Evolutionary conservation across 2,888 invertebrate species (phyloP), one percentile per base, ranked within the genome.

Genomic region (Metacarcinus magister): DNA sequence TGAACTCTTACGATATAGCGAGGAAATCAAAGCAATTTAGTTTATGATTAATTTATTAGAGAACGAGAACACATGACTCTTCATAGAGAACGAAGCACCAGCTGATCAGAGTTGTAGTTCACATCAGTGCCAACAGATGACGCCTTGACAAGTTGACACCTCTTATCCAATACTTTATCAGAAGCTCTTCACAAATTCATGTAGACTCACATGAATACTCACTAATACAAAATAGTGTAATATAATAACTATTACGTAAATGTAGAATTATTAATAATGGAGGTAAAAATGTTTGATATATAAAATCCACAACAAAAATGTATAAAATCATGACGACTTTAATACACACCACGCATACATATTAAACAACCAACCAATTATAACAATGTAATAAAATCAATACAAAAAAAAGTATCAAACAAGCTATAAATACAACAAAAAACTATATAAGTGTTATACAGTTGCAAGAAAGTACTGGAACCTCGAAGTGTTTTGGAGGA

Each of bases 51-150:
- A 8, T 2, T 75, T 5, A 75, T 75, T 28, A 75, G 75, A 28
- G 75, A 75, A 75, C 75, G 75, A 5, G 13, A 5, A 23, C 28
- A 8, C 7, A 28, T n/a, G 28, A 28, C 28, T 3, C 16, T 32
- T 13, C 16, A 87, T 10, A 87, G 87, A 87, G 39, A 87, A 87
- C 87, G 87, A 16, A 13, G 54, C 32, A 92, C 92, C 92, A 92
- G 92, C 92, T 92, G 92, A 92, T 92, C 92, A 23, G 28, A 32
- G 7, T 16, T 32, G 10, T 92, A 92, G 92, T 92, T 92, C 28
- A 0, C 2, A 16, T 46, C 3, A 28, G 13, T n/a, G 28, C 32
- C 92, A 92, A 92, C 54, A 92, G 92, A 92, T 92, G 92, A 16
- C 87, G 32, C 87, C 2, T 19, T 39, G 13, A 10, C 16, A n/a